Percentiles rank a stretch among this genome's conserved stretches.
phyloP scores from a whole-genome alignment of 2,888 invertebrate genomes.

The Caenorhabditis sp. region DNA sequence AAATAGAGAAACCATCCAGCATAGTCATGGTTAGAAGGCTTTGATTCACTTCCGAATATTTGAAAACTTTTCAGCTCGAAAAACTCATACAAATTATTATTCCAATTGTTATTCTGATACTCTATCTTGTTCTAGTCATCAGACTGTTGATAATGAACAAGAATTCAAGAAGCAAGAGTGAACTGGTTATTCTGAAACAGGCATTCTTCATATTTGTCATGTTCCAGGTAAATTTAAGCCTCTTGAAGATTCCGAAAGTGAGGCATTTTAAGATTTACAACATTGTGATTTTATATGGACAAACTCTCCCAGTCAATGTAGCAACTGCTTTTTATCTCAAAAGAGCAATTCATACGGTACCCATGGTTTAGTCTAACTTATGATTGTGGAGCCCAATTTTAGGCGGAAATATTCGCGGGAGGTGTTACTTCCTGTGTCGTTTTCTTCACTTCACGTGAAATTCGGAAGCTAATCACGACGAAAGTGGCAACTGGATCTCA shows the following conservation, averaged over 20 bases:
- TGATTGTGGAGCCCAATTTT: background rate
- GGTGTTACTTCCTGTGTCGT: conserved; percentile 6
- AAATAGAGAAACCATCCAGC: conserved; percentile 3
- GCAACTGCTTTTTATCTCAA: conserved; percentile 16
- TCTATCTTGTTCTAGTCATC: conserved; percentile 36
- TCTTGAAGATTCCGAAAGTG: background rate
- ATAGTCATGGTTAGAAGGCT: conserved; percentile 14
- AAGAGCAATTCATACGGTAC: conserved; percentile 17
- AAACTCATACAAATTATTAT: conserved; percentile 22
- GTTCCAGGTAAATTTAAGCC: conserved; percentile 37
- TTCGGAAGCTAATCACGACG: background rate
- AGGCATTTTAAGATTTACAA: conserved; percentile 16
- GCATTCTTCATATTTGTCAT: conserved; percentile 34
- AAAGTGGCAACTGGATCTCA: conserved; percentile 12
- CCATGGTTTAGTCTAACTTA: background rate
- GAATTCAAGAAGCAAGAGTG: conserved; percentile 25
- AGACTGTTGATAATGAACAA: conserved; percentile 36
- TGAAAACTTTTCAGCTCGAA: conserved; percentile 41
- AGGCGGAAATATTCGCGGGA: conserved; percentile 21
- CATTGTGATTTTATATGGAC: background rate
- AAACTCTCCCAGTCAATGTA: background rate
- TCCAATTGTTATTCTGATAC: conserved; percentile 27
- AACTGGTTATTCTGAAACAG: conserved; percentile 50
- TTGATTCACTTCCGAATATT: background rate
- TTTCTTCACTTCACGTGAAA: conserved; percentile 10